Base-by-base conservation (phyloP, 1,140 invertebrate genomes). In the Drosophila chauvacae region DNA sequence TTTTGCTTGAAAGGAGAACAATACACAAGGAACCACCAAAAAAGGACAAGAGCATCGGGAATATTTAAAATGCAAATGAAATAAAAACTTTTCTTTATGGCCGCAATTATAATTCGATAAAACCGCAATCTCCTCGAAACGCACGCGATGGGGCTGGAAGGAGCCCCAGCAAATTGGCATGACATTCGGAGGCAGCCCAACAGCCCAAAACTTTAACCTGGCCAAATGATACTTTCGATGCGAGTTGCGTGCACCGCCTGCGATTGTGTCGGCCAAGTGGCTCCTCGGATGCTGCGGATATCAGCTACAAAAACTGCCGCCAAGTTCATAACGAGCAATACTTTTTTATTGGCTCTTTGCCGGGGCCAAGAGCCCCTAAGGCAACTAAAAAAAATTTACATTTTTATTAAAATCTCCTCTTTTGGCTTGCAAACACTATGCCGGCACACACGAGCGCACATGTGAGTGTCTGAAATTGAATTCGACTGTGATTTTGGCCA, bases 311-410 rank as follows among this genome's bases (percentile, higher is more conserved):
- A 63, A 86, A 81, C 69, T 81, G 83, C 73, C 72, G 72, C 62
- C 83, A 88, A 83, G 84, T 81, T 87, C 81, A 77, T 84, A 87
- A 90, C 72, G 80, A 88, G 85, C 73, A 77, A 84, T 88, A 87
- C 78, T 68, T 88, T 88, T 88, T 87, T 87, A 88, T 87, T 87
- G 84, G 77, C 65, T 51, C 75, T 83, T 84, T 72, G 72, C 80
- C 76, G 80, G 69, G 66, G 85, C 64, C 81, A 74, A 62, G 69
- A 59, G 66, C 65, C 73, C 84, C 77, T 90, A 70, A 80, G 85
- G 85, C 84, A 59, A 80, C 68, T 77, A 69, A 73, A 63, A 59
- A 70, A 70, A 87, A 87, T 87, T 87, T 88, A 80, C 84, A 87
- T 87, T 87, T 87, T 87, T 88, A 87, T 87, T 88, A 87, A 87